Base-by-base conservation (phyloP, 2,113 vertebrate genomes). In the Plestiodon gilberti region DNA sequence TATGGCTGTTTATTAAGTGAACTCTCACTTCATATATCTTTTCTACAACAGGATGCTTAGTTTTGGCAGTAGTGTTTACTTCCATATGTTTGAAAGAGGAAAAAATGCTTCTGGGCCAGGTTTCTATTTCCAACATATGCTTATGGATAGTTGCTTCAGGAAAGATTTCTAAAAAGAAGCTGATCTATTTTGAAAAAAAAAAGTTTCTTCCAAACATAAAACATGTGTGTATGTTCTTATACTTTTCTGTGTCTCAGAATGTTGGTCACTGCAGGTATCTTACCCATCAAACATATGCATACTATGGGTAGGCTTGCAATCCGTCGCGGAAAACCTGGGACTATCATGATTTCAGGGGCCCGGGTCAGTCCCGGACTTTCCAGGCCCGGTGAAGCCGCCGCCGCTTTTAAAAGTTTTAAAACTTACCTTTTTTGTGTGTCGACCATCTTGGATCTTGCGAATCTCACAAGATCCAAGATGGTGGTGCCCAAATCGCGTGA, bases 51-150 rank as follows among this genome's bases (percentile, higher is more conserved):
- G 55, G 83, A 85, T 82, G 62, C 75, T 62, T 89, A 85, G 62
- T 90, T 93, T 93, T 92, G 91, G 93, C 94, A 91, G 89, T 87
- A 79, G 83, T 10, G 14, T 38, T 30, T 40, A 77, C 88, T 93
- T 87, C 87, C 89, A 25, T 83, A 79, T 2, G 64, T 87, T 67
- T 65, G 22, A 22, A 75, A 43, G n/a, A 87, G 87, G 86, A 86
- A 90, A 84, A 80, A 71, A 79, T 18, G 82, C 81, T 93, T 89
- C 81, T 61, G 28, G 0, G 78, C 89, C 88, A 92, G 75, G 90
- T 91, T 85, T 89, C 64, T 33, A 43, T 82, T 93, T 84, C 59
- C 38, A 90, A 91, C 92, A 91, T 92, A 92, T 92, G 91, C 35
- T 82, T 23, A 0, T 0, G 88, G 71, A 8, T 81, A 90, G 87